Percentiles rank a stretch among this genome's conserved stretches.
These are phyloP conservation scores for Boleophthalmus pectinirostris DNA, from an alignment of 2,113 vertebrate genomes.

Conservation along the genomic window DNA sequence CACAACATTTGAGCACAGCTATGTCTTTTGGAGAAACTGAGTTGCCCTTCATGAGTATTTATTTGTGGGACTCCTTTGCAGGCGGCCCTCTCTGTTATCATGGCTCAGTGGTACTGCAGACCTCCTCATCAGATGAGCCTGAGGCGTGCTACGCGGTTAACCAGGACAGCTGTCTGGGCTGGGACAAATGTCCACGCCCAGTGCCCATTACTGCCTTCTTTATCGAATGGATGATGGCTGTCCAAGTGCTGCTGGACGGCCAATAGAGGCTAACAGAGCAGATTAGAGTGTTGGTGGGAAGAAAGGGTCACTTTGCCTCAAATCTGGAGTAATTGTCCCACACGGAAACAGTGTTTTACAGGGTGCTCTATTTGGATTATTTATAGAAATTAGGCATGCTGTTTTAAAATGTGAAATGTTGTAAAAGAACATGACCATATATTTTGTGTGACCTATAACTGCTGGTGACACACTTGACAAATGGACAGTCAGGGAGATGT, in stretches of 20 bases:
- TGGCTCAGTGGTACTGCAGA: slow-evolving; percentile 33
- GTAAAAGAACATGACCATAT: background rate
- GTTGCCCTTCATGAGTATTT: slow-evolving; percentile 14
- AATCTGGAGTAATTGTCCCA: slow-evolving; percentile 44
- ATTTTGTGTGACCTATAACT: slow-evolving; percentile 42
- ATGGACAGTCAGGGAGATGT: slow-evolving; percentile 4
- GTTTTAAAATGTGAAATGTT: slow-evolving; percentile 7
- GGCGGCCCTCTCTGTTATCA: slow-evolving; percentile 40
- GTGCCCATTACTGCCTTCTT: slow-evolving; percentile 43
- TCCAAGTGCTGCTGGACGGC: slow-evolving; percentile 37
- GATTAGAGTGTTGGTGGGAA: slow-evolving; percentile 29
- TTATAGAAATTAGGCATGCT: slow-evolving; percentile 4
- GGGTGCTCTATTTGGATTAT: slow-evolving; percentile 15
- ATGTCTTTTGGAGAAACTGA: background rate
- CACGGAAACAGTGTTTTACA: slow-evolving; percentile 32
- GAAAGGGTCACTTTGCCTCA: slow-evolving; percentile 44
- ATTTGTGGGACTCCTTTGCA: slow-evolving; percentile 28
- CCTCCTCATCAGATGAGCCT: slow-evolving; percentile 44
- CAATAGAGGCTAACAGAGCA: slow-evolving; percentile 30
- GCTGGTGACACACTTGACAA: slow-evolving; percentile 27
- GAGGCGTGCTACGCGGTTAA: slow-evolving; percentile 44
- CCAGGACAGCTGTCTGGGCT: slow-evolving; percentile 56
- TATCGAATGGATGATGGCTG: slow-evolving; percentile 43
- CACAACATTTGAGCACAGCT: background rate
- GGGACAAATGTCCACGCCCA: slow-evolving; percentile 43